Conservation (phyloP, 2,113 vertebrate genomes). For the Corvus moneduloides region DNA sequence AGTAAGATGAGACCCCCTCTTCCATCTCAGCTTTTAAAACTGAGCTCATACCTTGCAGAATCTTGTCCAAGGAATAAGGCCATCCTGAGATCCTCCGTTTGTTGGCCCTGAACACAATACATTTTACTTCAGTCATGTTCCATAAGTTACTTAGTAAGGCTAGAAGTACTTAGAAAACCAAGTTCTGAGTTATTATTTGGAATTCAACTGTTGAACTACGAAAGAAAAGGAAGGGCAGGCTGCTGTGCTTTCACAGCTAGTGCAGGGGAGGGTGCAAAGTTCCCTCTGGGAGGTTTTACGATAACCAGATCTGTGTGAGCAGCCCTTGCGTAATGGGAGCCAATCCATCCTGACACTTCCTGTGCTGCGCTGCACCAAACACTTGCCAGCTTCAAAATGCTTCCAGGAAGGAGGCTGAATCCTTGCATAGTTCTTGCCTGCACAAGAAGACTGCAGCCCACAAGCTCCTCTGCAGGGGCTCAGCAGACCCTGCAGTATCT, state of each 20-base stretch:
- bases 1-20: neutral
- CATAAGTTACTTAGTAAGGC: neutral
- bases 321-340: neutral
- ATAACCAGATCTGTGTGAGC: neutral
- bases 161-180: neutral
- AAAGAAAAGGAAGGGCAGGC: neutral
- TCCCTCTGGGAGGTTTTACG: neutral
- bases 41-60: constrained; percentile 89
- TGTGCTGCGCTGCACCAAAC: neutral
- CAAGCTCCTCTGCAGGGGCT: neutral
- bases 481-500: neutral
- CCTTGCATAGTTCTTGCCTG: neutral
- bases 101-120: constrained; percentile 70
- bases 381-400: neutral
- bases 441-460: neutral
- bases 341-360: neutral
- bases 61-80: constrained; percentile 89
- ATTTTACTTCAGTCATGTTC: neutral
- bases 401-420: neutral
- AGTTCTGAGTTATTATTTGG: neutral
- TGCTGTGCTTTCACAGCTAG: neutral
- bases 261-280: neutral
- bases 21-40: neutral
- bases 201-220: neutral
- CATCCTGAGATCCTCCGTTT: constrained; percentile 78